These are phyloP conservation scores for Philypnodon macrostomus DNA, from an alignment of 2,797 vertebrate genomes.

Conservation along the genomic window DNA sequence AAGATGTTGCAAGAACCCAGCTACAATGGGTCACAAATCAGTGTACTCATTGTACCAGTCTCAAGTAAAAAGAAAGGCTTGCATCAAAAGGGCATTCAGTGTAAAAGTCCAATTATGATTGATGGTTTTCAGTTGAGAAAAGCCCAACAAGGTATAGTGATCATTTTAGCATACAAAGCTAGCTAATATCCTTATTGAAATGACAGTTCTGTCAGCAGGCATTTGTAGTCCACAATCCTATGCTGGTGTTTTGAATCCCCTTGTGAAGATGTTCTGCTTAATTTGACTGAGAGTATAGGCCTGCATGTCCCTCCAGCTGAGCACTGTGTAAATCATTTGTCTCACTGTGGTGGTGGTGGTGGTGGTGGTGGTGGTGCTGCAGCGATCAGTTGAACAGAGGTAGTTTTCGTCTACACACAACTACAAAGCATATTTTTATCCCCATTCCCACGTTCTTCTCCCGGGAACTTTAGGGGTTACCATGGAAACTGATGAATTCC, in stretches of 20 bases:
- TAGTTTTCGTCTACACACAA: conserved; percentile 47
- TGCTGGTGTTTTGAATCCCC: conserved; percentile 19
- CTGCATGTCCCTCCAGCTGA: conserved; percentile 14
- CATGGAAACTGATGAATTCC: conserved; percentile 76
- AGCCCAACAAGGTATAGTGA: no score
- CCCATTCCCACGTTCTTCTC: conserved; percentile 69
- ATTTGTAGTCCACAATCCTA: conserved; percentile 15
- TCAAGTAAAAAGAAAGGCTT: no score
- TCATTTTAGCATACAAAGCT: background rate
- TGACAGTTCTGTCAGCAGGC: conserved; percentile 8
- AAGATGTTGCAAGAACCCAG: no score
- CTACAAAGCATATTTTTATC: conserved; percentile 49
- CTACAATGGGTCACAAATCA: no score
- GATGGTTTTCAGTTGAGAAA: no score
- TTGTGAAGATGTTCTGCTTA: conserved; percentile 14
- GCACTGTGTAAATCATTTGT: conserved; percentile 23
- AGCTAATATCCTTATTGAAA: background rate
- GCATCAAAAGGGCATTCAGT: no score
- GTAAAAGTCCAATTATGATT: no score
- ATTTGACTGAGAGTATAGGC: conserved; percentile 24
- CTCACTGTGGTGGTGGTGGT: no score
- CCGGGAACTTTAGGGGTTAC: conserved; percentile 63
- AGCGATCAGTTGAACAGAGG: conserved; percentile 23
- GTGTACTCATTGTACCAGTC: no score
- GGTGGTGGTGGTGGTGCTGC: no score